phyloP scores from a whole-genome alignment of 2,797 vertebrate genomes.

The Hephaestus fuliginosus region DNA sequence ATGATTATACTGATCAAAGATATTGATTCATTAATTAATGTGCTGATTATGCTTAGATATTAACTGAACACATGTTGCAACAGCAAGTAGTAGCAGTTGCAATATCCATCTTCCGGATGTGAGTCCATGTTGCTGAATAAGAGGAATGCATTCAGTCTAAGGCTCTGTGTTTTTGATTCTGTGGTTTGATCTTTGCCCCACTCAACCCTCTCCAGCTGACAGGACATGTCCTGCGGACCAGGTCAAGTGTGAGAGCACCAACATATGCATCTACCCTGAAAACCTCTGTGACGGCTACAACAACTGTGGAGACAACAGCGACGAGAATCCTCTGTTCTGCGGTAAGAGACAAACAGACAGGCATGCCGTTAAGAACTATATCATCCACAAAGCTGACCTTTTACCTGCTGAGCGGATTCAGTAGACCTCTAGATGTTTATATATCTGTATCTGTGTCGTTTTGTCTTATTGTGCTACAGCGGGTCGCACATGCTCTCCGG shows the following conservation, averaged over 20 bases:
- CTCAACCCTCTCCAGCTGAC: conserved; percentile 84
- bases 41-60: neutral
- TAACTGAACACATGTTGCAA: neutral
- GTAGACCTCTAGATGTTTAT: neutral
- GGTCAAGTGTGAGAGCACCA: conserved; percentile 91
- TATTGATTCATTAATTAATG: neutral
- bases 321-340: conserved; percentile 86
- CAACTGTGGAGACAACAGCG: conserved; percentile 87
- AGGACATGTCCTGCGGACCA: conserved; percentile 87
- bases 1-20: neutral
- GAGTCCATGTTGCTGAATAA: neutral
- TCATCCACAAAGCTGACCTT: neutral
- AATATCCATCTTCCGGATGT: neutral
- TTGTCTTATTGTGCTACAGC: conserved; percentile 59
- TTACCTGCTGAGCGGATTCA: conserved; percentile 1
- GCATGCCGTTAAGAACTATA: neutral
- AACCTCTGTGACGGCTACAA: conserved; percentile 90
- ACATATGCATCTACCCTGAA: conserved; percentile 91
- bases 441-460: neutral
- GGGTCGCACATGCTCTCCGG: conserved; percentile 74
- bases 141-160: neutral
- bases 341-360: conserved; percentile 51
- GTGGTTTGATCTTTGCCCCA: conserved; percentile 12
- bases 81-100: neutral
- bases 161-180: neutral